Percentiles rank a stretch among this genome's conserved stretches.
Evolutionary conservation across 2,888 invertebrate genomes (phyloP).

Genomic region (Acanthoscelides obtectus): DNA sequence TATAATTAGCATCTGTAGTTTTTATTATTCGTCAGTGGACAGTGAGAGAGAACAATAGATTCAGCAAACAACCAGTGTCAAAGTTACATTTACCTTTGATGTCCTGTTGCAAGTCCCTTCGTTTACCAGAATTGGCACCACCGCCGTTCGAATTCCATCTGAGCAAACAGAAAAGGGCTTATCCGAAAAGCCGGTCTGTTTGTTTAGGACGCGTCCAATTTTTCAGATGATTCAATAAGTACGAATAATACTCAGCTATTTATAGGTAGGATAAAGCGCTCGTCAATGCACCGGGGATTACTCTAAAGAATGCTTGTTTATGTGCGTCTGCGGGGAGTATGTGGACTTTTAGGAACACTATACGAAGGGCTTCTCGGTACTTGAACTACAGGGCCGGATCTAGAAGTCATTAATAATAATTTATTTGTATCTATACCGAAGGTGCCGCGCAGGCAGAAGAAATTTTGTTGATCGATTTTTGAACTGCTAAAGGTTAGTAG

Average conservation of each 20-base stretch:
- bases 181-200: slow-evolving; percentile 31
- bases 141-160: slow-evolving; percentile 23
- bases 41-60: too few relatives aligned
- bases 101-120: too few relatives aligned
- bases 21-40: too few relatives aligned
- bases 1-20: too few relatives aligned
- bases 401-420: too few relatives aligned
- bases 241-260: slow-evolving; percentile 37
- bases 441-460: too few relatives aligned
- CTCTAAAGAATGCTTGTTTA: neutral
- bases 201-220: slow-evolving; percentile 39
- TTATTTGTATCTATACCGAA: too few relatives aligned
- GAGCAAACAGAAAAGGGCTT: slow-evolving; percentile 28
- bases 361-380: neutral
- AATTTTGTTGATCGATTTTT: too few relatives aligned
- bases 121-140: neutral
- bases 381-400: neutral
- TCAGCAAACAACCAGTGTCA: too few relatives aligned
- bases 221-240: slow-evolving; percentile 40
- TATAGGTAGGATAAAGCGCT: slow-evolving; percentile 34
- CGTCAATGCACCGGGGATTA: neutral
- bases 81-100: too few relatives aligned
- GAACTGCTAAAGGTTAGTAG: too few relatives aligned
- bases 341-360: neutral
- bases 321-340: neutral